Evolutionary conservation across 2,888 invertebrate species (phyloP).

Genomic region (Cosmopolites sordidus): DNA sequence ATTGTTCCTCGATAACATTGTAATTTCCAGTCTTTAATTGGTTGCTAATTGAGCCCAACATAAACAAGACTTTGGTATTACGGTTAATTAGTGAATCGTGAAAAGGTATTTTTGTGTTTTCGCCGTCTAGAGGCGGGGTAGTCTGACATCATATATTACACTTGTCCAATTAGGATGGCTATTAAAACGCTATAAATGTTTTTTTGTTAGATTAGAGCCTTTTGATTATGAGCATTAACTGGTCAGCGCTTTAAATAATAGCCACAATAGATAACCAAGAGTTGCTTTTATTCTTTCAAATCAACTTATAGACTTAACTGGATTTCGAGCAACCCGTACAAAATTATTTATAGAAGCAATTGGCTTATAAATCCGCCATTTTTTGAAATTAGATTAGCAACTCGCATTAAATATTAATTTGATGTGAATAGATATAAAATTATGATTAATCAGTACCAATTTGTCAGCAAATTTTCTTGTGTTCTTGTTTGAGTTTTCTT

Average conservation of each 20-base stretch:
- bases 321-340: too few species aligned
- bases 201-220: conserved; percentile 11
- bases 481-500: too few species aligned
- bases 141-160: conserved; percentile 18
- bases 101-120: conserved; percentile 10
- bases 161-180: conserved; percentile 20
- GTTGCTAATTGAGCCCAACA: conserved; percentile 13
- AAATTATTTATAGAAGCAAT: too few species aligned
- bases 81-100: conserved; percentile 18
- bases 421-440: too few species aligned
- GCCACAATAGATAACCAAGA: conserved; percentile 14
- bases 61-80: conserved; percentile 17
- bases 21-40: conserved; percentile 7
- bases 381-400: too few species aligned
- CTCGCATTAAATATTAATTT: too few species aligned
- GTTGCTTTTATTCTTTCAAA: conserved; percentile 7
- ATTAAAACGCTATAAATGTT: conserved; percentile 17
- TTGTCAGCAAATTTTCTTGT: too few species aligned
- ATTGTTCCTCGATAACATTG: background rate
- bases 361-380: too few species aligned
- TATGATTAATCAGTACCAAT: too few species aligned
- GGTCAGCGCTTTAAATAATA: conserved; percentile 13
- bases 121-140: conserved; percentile 11
- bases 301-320: conserved; percentile 1
- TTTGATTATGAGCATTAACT: conserved; percentile 17